Evolutionary conservation across 2,113 vertebrate genomes (phyloP).

Genomic region (Helogale parvula): DNA sequence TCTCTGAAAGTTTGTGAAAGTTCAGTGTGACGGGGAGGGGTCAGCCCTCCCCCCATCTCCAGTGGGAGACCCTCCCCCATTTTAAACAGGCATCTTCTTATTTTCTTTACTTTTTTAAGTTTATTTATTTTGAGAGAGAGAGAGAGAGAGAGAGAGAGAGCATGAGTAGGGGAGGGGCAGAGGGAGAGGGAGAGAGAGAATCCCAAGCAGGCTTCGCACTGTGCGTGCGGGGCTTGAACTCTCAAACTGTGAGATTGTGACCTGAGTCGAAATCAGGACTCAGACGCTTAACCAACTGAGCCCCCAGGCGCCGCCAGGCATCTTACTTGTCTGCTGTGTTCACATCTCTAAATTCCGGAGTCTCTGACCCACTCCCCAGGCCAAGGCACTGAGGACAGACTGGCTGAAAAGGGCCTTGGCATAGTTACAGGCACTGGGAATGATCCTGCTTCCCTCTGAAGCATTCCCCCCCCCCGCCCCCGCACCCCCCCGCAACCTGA

Average conservation of each 20-base stretch:
- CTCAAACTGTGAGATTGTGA: too few species aligned
- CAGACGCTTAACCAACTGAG: too few species aligned
- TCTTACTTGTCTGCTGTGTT: not conserved
- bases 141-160: too few species aligned
- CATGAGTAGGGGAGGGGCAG: too few species aligned
- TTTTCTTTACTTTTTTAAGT: too few species aligned
- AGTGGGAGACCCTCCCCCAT: not conserved
- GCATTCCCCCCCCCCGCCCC: not conserved
- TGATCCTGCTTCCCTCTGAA: conserved; percentile 17
- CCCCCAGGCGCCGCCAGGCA: too few species aligned
- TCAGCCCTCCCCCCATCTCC: not conserved
- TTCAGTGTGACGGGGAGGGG: not conserved
- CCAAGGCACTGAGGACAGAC: not conserved
- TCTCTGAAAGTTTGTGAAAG: not conserved
- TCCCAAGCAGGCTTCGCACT: too few species aligned
- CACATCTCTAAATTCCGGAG: not conserved
- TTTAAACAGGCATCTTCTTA: not conserved
- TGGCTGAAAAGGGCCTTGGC: conserved; percentile 2
- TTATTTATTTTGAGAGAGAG: too few species aligned
- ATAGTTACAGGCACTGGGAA: conserved; percentile 69
- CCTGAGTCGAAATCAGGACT: too few species aligned
- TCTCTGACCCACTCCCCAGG: not conserved
- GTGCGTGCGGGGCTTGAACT: too few species aligned
- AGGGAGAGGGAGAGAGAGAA: too few species aligned
- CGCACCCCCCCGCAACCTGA: not conserved